phyloP scores from a whole-genome alignment of 2,888 invertebrate genomes.

The Litoditis marina region DNA sequence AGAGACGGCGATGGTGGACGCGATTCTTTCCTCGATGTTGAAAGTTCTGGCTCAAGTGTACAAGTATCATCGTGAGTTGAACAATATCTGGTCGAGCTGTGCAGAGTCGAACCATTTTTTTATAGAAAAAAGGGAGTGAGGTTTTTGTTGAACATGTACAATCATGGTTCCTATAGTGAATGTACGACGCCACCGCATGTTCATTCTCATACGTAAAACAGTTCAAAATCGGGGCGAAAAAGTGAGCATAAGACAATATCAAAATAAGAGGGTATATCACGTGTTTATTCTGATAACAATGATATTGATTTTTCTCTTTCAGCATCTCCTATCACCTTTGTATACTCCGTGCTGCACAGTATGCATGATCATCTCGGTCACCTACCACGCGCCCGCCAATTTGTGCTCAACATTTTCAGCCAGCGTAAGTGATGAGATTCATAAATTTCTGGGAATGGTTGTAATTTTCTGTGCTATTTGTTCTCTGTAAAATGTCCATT shows the following conservation, averaged over 20 bases:
- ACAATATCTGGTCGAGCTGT: background rate
- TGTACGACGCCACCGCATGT: no score
- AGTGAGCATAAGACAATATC: no score
- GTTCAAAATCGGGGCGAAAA: no score
- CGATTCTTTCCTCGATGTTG: slow-evolving; percentile 28
- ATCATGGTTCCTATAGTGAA: no score
- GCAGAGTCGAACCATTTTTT: no score
- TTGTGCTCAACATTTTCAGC: slow-evolving; percentile 17
- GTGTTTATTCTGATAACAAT: no score
- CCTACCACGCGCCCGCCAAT: slow-evolving; percentile 22
- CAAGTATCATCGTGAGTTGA: slow-evolving; percentile 50
- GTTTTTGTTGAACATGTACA: no score
- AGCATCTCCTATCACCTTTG: slow-evolving; percentile 39
- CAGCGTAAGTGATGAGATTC: background rate
- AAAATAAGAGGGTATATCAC: no score
- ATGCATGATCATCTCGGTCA: slow-evolving; percentile 27
- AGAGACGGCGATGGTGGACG: slow-evolving; percentile 31
- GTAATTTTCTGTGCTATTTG: background rate
- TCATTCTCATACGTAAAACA: no score
- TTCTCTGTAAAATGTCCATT: no score
- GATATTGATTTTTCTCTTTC: slow-evolving; percentile 14
- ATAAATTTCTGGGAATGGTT: no score
- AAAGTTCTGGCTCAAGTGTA: slow-evolving; percentile 45
- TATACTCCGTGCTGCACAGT: slow-evolving; percentile 37
- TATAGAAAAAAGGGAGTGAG: no score